phyloP scores from a whole-genome alignment of 2,113 vertebrate genomes.

The Antennarius striatus region DNA sequence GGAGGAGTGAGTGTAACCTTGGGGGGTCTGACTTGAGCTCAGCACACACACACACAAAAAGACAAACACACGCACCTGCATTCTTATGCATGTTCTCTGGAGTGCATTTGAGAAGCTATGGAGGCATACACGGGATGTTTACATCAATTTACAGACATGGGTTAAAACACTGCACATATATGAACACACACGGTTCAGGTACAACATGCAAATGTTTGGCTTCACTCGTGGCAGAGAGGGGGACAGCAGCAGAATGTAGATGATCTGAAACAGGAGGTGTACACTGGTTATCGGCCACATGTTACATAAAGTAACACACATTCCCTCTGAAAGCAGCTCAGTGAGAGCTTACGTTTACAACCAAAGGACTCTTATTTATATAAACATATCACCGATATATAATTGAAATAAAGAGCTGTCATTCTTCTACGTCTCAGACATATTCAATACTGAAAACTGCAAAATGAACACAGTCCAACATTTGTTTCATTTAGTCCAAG shows the following conservation, averaged over 20 bases:
- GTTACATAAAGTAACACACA: conserved; percentile 15
- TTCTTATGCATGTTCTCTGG: conserved; percentile 8
- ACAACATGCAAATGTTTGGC: conserved; percentile 56
- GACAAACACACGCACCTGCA: conserved; percentile 2
- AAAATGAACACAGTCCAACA: no score
- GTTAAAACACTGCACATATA: neutral
- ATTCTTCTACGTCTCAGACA: no score
- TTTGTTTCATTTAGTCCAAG: no score
- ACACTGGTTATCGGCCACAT: conserved; percentile 16
- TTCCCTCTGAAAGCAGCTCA: conserved; percentile 10
- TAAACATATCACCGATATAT: no score
- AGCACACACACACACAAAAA: conserved; percentile 22
- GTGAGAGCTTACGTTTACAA: no score
- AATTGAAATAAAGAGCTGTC: no score
- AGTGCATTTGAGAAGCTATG: neutral
- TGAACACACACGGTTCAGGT: conserved; percentile 12
- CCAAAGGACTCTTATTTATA: no score
- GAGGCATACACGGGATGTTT: neutral
- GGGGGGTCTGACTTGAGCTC: conserved; percentile 47
- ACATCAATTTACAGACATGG: neutral
- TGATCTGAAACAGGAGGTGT: conserved; percentile 53
- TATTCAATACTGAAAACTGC: no score
- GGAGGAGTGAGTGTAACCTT: conserved; percentile 71
- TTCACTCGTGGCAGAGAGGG: conserved; percentile 41
- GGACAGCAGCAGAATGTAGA: conserved; percentile 61